Evolutionary conservation across 2,888 invertebrate genomes (phyloP).

Genomic region (Thalpophila matura): DNA sequence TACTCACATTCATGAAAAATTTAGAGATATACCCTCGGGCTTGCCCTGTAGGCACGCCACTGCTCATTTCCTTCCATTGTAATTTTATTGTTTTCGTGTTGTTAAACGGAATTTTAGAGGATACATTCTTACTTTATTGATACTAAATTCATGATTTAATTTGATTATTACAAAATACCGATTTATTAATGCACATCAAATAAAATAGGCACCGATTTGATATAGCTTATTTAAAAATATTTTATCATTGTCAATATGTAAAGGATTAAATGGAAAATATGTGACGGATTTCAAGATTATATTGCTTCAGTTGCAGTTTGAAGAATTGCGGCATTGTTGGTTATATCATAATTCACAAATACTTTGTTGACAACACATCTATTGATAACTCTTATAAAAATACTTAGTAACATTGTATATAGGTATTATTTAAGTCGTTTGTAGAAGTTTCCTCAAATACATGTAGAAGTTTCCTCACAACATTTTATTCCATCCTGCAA

Average conservation of each 20-base stretch:
- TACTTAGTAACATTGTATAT: slow-evolving; percentile 5
- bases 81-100: slow-evolving; percentile 6
- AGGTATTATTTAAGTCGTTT: slow-evolving; percentile 9
- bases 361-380: not conserved
- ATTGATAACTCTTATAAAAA: slow-evolving; percentile 17
- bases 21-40: no score
- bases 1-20: no score
- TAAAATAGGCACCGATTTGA: slow-evolving; percentile 15
- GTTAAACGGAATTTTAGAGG: slow-evolving; percentile 19
- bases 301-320: not conserved
- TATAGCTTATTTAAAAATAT: slow-evolving; percentile 13
- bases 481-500: slow-evolving; percentile 3
- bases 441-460: slow-evolving; percentile 3
- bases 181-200: slow-evolving; percentile 16
- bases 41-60: no score
- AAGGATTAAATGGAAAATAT: slow-evolving; percentile 16
- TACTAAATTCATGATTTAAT: slow-evolving; percentile 37
- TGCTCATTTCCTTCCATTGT: slow-evolving; percentile 14
- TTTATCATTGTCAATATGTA: slow-evolving; percentile 16
- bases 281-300: not conserved
- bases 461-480: not conserved
- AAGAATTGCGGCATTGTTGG: not conserved
- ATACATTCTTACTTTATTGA: not conserved
- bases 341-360: slow-evolving; percentile 18
- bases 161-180: slow-evolving; percentile 33